Evolutionary conservation across 2,888 invertebrate genomes (phyloP).

Genomic region (Heliconius aoede): DNA sequence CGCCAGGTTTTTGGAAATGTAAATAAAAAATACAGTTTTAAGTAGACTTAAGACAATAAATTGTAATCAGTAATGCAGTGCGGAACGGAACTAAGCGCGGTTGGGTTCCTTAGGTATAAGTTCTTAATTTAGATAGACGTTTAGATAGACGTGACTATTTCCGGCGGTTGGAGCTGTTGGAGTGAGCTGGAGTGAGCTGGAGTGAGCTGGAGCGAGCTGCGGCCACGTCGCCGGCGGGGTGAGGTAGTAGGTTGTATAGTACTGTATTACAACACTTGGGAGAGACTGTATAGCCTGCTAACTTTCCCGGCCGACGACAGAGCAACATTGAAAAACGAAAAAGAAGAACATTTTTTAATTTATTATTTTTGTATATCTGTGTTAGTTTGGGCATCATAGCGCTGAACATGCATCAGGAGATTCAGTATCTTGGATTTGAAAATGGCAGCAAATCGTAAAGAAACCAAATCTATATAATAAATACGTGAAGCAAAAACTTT

Average conservation of each 20-base stretch:
- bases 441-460: not conserved
- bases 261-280: slow-evolving; percentile 94
- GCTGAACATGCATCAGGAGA: too few species aligned
- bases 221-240: slow-evolving; percentile 84
- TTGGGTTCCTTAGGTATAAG: not conserved
- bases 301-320: slow-evolving; percentile 90
- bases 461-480: too few species aligned
- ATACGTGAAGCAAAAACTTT: too few species aligned
- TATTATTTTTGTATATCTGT: not conserved
- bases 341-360: not conserved
- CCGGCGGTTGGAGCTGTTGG: slow-evolving; percentile 36
- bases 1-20: slow-evolving; percentile 26
- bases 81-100: not conserved
- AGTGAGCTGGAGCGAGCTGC: too few species aligned
- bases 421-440: too few species aligned
- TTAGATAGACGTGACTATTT: too few species aligned
- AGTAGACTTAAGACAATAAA: not conserved
- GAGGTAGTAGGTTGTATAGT: slow-evolving; percentile 99
- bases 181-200: too few species aligned
- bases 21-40: slow-evolving; percentile 2
- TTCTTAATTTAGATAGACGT: too few species aligned
- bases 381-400: not conserved
- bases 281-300: slow-evolving; percentile 98
- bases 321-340: slow-evolving; percentile 43
- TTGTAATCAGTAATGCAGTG: too few species aligned